These are phyloP conservation scores for Hermaeophaga mercurialis DNA, from an alignment of 2,888 invertebrate species.

Conservation along the genomic window DNA sequence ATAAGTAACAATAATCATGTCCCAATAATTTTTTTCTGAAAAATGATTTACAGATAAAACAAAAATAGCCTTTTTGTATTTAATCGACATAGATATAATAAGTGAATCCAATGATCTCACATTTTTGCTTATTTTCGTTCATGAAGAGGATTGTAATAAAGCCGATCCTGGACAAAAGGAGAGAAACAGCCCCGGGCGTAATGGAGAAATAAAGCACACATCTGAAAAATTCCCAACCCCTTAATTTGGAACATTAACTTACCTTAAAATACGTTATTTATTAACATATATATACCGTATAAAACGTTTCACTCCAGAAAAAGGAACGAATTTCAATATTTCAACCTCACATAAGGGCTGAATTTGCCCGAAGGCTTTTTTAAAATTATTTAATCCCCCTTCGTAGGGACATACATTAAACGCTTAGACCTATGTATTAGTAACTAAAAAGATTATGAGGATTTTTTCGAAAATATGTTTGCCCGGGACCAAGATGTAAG, in stretches of 20 bases:
- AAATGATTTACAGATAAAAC: too few relatives aligned
- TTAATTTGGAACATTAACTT: constrained; percentile 54
- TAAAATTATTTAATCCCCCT: constrained; percentile 53
- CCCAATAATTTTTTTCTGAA: too few relatives aligned
- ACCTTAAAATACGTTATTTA: constrained; percentile 57
- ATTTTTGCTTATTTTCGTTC: too few relatives aligned
- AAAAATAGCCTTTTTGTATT: too few relatives aligned
- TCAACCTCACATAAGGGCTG: constrained; percentile 42
- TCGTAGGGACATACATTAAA: constrained; percentile 52
- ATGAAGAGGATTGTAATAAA: too few relatives aligned
- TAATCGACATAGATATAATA: too few relatives aligned
- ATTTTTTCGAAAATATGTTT: constrained; percentile 49
- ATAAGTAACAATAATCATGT: too few relatives aligned
- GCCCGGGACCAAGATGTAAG: constrained; percentile 36
- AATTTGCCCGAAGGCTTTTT: constrained; percentile 47
- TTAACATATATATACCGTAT: constrained; percentile 37
- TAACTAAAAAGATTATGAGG: constrained; percentile 55
- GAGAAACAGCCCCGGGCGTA: constrained; percentile 34
- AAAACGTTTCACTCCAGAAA: constrained; percentile 43
- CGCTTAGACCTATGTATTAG: constrained; percentile 49
- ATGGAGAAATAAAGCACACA: constrained; percentile 41
- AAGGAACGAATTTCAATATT: constrained; percentile 49
- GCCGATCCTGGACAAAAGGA: constrained; percentile 14
- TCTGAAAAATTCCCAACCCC: constrained; percentile 54
- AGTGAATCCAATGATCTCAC: too few relatives aligned